Conservation (phyloP, 1,140 invertebrate species). For the Lordiphosa collinella region DNA sequence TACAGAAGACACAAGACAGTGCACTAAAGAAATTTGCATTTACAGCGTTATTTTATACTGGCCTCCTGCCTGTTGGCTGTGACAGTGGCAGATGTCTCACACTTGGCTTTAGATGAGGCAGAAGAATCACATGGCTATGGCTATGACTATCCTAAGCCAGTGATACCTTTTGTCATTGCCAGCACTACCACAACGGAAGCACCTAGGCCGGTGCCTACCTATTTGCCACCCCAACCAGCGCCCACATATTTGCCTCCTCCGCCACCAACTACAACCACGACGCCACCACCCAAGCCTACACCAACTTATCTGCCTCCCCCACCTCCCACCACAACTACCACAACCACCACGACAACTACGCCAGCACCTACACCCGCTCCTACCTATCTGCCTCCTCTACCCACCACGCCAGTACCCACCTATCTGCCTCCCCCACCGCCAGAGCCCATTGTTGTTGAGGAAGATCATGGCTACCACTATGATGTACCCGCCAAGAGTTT, state of each 20-base stretch:
- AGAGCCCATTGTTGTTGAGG: conserved; percentile 39
- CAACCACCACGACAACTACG: conserved; percentile 23
- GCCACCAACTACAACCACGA: conserved; percentile 18
- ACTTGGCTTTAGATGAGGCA: conserved; percentile 27
- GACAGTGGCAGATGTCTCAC: conserved; percentile 64
- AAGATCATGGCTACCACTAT: conserved; percentile 61
- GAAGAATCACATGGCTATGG: conserved; percentile 51
- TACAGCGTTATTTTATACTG: conserved; percentile 49
- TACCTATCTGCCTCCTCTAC: conserved; percentile 37
- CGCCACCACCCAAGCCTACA: conserved; percentile 31
- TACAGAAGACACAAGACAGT: no score
- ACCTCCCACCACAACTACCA: conserved; percentile 29
- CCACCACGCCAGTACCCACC: conserved; percentile 24
- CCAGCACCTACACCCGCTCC: conserved; percentile 31
- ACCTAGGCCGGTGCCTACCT: conserved; percentile 34
- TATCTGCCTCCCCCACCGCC: conserved; percentile 17
- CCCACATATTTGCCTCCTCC: conserved; percentile 1
- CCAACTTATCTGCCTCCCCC: conserved; percentile 46
- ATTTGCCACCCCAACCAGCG: conserved; percentile 26
- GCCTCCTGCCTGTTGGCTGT: conserved; percentile 43
- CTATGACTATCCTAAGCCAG: conserved; percentile 62
- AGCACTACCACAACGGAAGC: conserved; percentile 34
- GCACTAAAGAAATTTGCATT: background rate
- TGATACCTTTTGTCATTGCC: conserved; percentile 54
- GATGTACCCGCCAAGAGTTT: conserved; percentile 56